Percentiles rank a stretch among this genome's conserved stretches.
These are phyloP conservation scores for Oxygymnocypris stewartii DNA, from an alignment of 2,113 vertebrate genomes.

Conservation along the genomic window DNA sequence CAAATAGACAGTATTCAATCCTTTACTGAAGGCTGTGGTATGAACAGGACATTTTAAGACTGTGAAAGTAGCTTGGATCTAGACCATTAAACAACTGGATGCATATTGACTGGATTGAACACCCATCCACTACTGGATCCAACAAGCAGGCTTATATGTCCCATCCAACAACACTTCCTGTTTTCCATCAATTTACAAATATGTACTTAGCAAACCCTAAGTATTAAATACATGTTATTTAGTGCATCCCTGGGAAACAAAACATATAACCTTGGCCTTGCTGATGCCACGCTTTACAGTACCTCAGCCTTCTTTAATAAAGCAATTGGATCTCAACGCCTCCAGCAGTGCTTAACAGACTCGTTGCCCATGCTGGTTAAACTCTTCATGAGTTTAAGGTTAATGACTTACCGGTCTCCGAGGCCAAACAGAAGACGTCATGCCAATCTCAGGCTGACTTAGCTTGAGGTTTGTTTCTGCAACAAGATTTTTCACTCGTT, in stretches of 20 bases:
- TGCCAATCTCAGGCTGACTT: not conserved
- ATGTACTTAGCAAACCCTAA: not conserved
- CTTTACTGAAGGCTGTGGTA: too few species aligned
- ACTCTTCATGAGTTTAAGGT: conserved; percentile 14
- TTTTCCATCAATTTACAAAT: not conserved
- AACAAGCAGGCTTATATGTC: not conserved
- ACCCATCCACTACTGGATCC: not conserved
- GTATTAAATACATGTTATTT: not conserved
- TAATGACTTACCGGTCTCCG: not conserved
- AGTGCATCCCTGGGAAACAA: not conserved
- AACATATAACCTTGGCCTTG: not conserved
- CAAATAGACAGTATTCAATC: too few species aligned
- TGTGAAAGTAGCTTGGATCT: not conserved
- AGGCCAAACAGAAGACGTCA: not conserved
- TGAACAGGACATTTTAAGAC: too few species aligned
- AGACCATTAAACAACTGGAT: not conserved
- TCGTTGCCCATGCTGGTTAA: not conserved
- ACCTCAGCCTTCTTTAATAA: conserved; percentile 8
- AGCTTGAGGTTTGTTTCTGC: not conserved
- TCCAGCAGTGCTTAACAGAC: not conserved
- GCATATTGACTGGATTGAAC: not conserved
- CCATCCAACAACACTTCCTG: not conserved
- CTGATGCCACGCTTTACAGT: not conserved
- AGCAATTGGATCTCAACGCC: too few species aligned
- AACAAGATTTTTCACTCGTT: not conserved